A percentile compares a stretch with the other conserved stretches of the same genome.
Conservation (phyloP, 2,888 invertebrate species). For the Rhaphigaster nebulosa region DNA sequence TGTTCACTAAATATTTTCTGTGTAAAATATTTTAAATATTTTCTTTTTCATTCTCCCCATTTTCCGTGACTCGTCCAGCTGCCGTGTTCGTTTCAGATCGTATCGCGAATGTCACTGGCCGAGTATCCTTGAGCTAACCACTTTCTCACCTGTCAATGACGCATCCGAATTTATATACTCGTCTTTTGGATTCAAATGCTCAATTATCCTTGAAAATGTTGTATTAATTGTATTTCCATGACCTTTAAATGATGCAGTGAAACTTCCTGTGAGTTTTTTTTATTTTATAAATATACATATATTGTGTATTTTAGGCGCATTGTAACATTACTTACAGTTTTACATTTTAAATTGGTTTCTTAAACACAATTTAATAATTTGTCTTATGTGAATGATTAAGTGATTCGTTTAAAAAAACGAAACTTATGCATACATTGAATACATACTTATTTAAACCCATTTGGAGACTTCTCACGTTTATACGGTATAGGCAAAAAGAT, state of each 20-base stretch:
- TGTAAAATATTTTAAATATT: too few species aligned
- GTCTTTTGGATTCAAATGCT: background rate
- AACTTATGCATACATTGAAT: too few species aligned
- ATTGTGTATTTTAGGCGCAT: too few species aligned
- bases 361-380: too few species aligned
- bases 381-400: too few species aligned
- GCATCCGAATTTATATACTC: background rate
- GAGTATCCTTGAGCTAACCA: background rate
- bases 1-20: background rate
- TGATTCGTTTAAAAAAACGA: too few species aligned
- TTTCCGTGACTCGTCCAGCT: background rate
- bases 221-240: background rate
- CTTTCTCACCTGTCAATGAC: background rate
- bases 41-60: too few species aligned
- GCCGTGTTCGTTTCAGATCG: background rate
- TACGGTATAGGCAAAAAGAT: too few species aligned
- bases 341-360: too few species aligned
- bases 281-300: background rate
- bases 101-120: conserved; percentile 27
- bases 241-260: background rate
- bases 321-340: too few species aligned
- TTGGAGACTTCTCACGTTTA: too few species aligned
- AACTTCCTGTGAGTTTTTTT: background rate
- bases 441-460: too few species aligned
- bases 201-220: background rate